A percentile compares a stretch with the other conserved stretches of the same genome.
phyloP scores from a whole-genome alignment of 1,140 invertebrate species.

The Anthonomus grandis region DNA sequence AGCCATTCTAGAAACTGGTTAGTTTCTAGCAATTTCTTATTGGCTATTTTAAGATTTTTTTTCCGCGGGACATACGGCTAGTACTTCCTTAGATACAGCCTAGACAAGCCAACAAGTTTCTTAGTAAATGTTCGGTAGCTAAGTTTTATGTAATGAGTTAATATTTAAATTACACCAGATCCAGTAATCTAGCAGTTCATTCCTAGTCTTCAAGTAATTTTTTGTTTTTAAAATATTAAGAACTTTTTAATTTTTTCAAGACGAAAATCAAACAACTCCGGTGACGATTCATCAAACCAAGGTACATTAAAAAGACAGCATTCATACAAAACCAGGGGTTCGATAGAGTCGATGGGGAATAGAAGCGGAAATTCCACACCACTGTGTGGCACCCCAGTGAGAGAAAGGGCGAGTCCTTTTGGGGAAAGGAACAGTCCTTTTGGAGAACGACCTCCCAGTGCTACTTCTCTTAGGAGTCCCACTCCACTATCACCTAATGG shows the following conservation, averaged over 20 bases:
- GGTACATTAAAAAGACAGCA: slow-evolving; percentile 57
- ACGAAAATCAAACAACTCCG: slow-evolving; percentile 51
- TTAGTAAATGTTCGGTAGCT: too few species aligned
- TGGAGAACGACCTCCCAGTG: slow-evolving; percentile 45
- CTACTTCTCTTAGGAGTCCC: slow-evolving; percentile 50
- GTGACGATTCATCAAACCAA: slow-evolving; percentile 53
- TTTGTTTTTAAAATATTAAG: background rate
- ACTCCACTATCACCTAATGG: slow-evolving; percentile 42
- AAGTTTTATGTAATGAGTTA: too few species aligned
- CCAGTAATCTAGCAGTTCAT: too few species aligned
- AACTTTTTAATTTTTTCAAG: slow-evolving; percentile 21
- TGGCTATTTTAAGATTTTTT: too few species aligned
- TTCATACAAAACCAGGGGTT: slow-evolving; percentile 42
- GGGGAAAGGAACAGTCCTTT: slow-evolving; percentile 46
- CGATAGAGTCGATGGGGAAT: slow-evolving; percentile 45
- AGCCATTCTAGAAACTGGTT: too few species aligned
- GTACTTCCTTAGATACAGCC: too few species aligned
- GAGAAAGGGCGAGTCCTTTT: slow-evolving; percentile 52
- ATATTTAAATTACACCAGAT: too few species aligned
- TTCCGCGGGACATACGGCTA: too few species aligned
- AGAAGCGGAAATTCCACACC: slow-evolving; percentile 52
- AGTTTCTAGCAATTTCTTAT: too few species aligned
- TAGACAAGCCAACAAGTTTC: too few species aligned
- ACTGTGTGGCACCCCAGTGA: slow-evolving; percentile 53
- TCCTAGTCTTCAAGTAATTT: background rate